Conservation (phyloP, 1,140 invertebrate genomes). For the Drosophila ambigua region DNA sequence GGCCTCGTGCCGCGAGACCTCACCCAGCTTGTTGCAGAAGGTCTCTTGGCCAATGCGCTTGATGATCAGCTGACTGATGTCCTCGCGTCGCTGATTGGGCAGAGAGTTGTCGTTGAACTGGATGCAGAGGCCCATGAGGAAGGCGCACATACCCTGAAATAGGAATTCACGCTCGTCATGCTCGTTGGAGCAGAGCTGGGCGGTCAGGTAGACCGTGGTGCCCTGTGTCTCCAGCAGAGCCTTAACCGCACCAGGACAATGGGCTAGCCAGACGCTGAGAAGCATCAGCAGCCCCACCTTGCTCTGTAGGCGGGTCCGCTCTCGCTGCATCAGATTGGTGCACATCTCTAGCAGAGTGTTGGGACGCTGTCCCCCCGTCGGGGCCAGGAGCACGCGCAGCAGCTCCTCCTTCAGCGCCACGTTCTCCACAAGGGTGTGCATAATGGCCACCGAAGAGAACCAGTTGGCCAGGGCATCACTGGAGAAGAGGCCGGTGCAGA, state of each 20-base stretch:
- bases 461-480: conserved; percentile 97
- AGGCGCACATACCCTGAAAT: conserved; percentile 96
- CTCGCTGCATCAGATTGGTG: conserved; percentile 92
- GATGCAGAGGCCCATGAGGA: conserved; percentile 96
- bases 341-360: conserved; percentile 95
- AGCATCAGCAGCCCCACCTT: conserved; percentile 97
- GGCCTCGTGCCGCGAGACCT: conserved; percentile 94
- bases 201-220: conserved; percentile 93
- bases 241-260: conserved; percentile 93
- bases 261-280: conserved; percentile 93
- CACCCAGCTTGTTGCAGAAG: conserved; percentile 93
- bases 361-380: conserved; percentile 92
- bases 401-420: conserved; percentile 95
- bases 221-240: conserved; percentile 93
- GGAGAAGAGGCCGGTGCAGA: conserved; percentile 97
- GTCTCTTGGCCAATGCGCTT: conserved; percentile 96
- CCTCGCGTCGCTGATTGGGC: conserved; percentile 91
- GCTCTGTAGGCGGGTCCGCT: conserved; percentile 92
- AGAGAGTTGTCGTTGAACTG: conserved; percentile 96
- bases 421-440: conserved; percentile 96
- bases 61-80: conserved; percentile 92
- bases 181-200: conserved; percentile 90
- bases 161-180: conserved; percentile 95
- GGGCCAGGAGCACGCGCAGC: conserved; percentile 95
- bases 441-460: conserved; percentile 96